Evolutionary conservation across 2,888 invertebrate species (phyloP).

Genomic region (Ochropacha duplaris): DNA sequence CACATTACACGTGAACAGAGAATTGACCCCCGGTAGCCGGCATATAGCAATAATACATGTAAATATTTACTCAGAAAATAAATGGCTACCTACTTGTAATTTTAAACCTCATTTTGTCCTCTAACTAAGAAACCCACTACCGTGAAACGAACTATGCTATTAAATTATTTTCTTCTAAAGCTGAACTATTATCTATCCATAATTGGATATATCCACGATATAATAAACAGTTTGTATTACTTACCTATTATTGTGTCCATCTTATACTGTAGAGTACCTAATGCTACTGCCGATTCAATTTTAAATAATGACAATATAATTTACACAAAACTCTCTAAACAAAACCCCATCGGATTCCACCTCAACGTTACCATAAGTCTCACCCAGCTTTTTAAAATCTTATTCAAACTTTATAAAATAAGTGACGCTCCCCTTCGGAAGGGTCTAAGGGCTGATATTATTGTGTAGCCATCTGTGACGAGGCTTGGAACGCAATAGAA

Average conservation of each 20-base stretch:
- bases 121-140: too few relatives aligned
- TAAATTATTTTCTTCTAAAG: too few relatives aligned
- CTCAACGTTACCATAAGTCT: slow-evolving; percentile 58
- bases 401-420: slow-evolving; percentile 82
- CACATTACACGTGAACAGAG: too few relatives aligned
- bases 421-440: slow-evolving; percentile 68
- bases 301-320: slow-evolving; percentile 18
- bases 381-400: slow-evolving; percentile 77
- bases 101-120: too few relatives aligned
- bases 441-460: slow-evolving; percentile 67
- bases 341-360: slow-evolving; percentile 48
- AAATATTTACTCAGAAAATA: too few relatives aligned
- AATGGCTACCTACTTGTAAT: too few relatives aligned
- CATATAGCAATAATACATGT: too few relatives aligned
- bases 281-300: neutral
- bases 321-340: slow-evolving; percentile 48
- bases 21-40: too few relatives aligned
- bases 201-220: too few relatives aligned
- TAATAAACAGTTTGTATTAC: too few relatives aligned
- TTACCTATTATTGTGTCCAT: neutral
- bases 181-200: too few relatives aligned
- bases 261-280: neutral
- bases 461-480: slow-evolving; percentile 82
- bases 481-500: slow-evolving; percentile 67
- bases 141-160: too few relatives aligned